A percentile compares a stretch with the other conserved stretches of the same genome.
These are phyloP conservation scores for Nannobrachium achirus DNA, from an alignment of 2,113 vertebrate species.

Conservation along the genomic window DNA sequence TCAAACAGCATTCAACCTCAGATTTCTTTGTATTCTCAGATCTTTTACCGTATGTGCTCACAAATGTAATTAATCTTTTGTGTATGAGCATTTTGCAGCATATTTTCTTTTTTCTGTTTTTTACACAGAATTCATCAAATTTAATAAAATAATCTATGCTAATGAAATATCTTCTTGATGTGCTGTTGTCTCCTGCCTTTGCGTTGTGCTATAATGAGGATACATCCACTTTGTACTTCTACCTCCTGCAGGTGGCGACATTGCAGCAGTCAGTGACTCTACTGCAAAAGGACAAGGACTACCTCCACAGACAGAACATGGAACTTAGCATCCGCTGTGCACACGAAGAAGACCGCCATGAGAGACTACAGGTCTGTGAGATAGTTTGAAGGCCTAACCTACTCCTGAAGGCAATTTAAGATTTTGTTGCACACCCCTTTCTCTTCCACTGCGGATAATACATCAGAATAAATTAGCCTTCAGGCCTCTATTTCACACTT, in stretches of 20 bases:
- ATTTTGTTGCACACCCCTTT: neutral
- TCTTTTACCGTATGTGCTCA: neutral
- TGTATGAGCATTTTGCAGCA: neutral
- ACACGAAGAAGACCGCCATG: constrained; percentile 91
- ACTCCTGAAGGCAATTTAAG: neutral
- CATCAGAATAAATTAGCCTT: too few species aligned
- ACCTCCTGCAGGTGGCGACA: constrained; percentile 80
- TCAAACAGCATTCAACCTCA: too few species aligned
- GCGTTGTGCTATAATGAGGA: too few species aligned
- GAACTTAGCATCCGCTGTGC: constrained; percentile 93
- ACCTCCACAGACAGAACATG: constrained; percentile 92
- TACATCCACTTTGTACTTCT: too few species aligned
- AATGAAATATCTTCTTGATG: neutral
- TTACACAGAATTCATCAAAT: neutral
- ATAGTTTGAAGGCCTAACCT: neutral
- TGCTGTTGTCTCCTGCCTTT: neutral
- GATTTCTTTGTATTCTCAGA: neutral
- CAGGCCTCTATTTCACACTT: too few species aligned
- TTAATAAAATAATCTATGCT: too few species aligned
- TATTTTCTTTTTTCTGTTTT: neutral
- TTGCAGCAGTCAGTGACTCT: constrained; percentile 89
- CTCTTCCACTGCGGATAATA: too few species aligned
- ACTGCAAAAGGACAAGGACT: constrained; percentile 97
- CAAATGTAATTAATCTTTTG: neutral
- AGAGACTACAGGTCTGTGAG: constrained; percentile 82